These are phyloP conservation scores for Nothocercus nigrocapillus DNA, from an alignment of 2,113 vertebrate genomes.

Conservation along the genomic window DNA sequence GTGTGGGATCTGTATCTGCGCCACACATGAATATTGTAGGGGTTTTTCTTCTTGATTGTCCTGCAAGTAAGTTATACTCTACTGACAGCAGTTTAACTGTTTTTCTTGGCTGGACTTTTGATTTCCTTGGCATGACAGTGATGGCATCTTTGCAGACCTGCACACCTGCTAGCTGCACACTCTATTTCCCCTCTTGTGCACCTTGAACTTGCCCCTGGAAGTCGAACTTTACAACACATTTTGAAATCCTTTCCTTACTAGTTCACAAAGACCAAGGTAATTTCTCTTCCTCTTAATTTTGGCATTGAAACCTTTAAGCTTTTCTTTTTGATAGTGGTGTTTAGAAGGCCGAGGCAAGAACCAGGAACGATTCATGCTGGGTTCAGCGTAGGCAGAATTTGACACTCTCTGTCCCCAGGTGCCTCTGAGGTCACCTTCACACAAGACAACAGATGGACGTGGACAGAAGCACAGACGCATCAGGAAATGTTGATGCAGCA, in stretches of 20 bases:
- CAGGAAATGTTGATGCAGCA: neutral
- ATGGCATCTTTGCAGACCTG: neutral
- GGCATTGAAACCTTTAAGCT: neutral
- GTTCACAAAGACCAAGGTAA: accelerated
- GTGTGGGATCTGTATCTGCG: neutral
- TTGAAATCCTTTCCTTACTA: neutral
- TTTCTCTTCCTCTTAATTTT: neutral
- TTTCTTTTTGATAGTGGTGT: neutral
- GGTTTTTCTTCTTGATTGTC: conserved; percentile 45
- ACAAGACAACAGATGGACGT: neutral
- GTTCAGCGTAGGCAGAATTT: neutral
- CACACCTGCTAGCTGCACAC: neutral
- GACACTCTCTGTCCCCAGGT: accelerated
- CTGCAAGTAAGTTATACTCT: neutral
- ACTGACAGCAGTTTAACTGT: neutral
- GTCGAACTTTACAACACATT: neutral
- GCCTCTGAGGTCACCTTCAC: neutral
- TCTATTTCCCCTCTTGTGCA: neutral
- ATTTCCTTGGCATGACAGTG: conserved; percentile 8
- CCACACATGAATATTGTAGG: neutral
- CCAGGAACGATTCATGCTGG: neutral
- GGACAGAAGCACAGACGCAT: neutral
- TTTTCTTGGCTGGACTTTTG: conserved; percentile 50
- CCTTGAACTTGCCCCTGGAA: neutral
- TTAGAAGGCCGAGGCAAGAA: neutral